These are phyloP conservation scores for Fistularia commersonii DNA, from an alignment of 2,797 vertebrate genomes.

Conservation along the genomic window DNA sequence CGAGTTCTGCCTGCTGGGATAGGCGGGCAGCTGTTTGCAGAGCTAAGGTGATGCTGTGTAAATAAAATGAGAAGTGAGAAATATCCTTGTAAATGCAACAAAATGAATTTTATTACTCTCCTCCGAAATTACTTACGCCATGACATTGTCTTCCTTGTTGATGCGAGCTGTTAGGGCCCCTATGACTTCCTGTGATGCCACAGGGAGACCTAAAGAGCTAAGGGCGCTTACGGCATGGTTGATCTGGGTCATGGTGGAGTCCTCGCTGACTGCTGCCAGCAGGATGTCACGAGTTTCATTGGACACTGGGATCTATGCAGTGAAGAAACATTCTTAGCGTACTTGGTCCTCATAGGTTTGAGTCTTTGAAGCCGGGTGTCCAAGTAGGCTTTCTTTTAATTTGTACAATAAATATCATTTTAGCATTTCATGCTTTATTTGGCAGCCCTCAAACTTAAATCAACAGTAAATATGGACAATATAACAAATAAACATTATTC, in stretches of 20 bases:
- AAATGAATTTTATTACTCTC: not conserved
- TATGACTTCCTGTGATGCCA: conserved; percentile 91
- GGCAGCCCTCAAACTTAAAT: too few species aligned
- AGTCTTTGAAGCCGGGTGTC: not conserved
- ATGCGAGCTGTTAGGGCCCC: conserved; percentile 86
- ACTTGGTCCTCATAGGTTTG: too few species aligned
- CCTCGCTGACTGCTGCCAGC: conserved; percentile 90
- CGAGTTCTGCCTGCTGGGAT: conserved; percentile 90
- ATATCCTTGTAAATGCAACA: not conserved
- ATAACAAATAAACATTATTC: too few species aligned
- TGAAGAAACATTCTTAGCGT: not conserved
- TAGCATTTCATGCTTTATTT: too few species aligned
- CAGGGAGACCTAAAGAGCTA: conserved; percentile 85
- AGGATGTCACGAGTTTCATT: conserved; percentile 95
- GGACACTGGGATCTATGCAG: conserved; percentile 83
- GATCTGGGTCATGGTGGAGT: conserved; percentile 89
- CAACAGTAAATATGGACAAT: too few species aligned
- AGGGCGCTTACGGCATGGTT: conserved; percentile 89
- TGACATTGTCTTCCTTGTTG: conserved; percentile 91
- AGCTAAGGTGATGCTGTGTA: conserved; percentile 85
- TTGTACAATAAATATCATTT: too few species aligned
- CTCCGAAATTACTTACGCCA: conserved; percentile 80
- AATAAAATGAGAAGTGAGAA: not conserved
- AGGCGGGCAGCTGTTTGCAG: conserved; percentile 90
- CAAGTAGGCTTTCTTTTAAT: too few species aligned